Evolutionary conservation across 2,888 invertebrate species (phyloP), one percentile per base, ranked within the genome.

Genomic region (Junonia oenone): DNA sequence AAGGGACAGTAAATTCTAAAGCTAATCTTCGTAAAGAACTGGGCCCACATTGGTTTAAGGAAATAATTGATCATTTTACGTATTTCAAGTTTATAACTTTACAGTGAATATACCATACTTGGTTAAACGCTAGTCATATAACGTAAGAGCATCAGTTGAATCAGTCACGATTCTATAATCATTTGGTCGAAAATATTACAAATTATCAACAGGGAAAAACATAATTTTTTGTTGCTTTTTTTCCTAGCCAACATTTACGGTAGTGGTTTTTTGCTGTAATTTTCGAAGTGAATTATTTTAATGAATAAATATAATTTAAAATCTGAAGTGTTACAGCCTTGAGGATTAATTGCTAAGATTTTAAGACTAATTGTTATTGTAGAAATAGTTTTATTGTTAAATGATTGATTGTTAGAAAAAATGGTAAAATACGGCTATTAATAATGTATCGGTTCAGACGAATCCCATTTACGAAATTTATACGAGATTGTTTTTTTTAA

Each of bases 151-250:
- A 43, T 49, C 56, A 55, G 51, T 56, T 52, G 57, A 53, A 56
- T 55, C 45, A 45, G 63, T 72, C 74, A 74, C 75, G 72, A 74
- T 48, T 68, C 57, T 49, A 64, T 67, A 68, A 74, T 72, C 65
- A 69, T 63, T 60, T 58, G 60, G 63, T 68, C 71, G 71, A 69
- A 72, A 72, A 68, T 63, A 63, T 60, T 50, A 59, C 48, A 63
- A 63, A 66, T 66, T 17, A 38, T n/a, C 9, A 40, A 40, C 62
- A 38, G 62, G 53, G 57, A 51, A 57, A 63, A 51, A 62, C 58
- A 61, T 13, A 64, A 63, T 53, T 53, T 35, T 35, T 35, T 22
- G 48, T 17, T 17, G 11, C 5, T 4, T 17, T 48, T 48, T 48
- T 48, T 22, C 40, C 14, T 26, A 22, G 1, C 19, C 29, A 49